Percentiles rank a stretch among this genome's conserved stretches.
These are phyloP conservation scores for Symphodus melops DNA, from an alignment of 2,113 vertebrate species.

Conservation along the genomic window DNA sequence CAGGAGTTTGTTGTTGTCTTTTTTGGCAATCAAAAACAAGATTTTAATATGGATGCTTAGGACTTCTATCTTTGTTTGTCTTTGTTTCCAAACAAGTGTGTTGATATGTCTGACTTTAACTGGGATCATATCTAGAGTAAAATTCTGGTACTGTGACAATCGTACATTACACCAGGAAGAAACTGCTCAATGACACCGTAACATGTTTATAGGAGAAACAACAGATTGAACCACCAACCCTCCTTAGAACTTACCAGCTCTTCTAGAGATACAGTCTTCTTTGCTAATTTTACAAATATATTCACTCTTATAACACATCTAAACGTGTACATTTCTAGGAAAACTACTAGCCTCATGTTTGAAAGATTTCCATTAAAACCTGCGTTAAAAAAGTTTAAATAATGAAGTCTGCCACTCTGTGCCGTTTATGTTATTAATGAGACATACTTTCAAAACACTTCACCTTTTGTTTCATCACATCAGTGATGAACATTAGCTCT, in stretches of 20 bases:
- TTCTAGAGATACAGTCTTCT: background rate
- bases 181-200: background rate
- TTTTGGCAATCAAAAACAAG: too few relatives aligned
- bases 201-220: background rate
- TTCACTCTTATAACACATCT: background rate
- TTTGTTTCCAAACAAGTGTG: too few relatives aligned
- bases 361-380: constrained; percentile 54
- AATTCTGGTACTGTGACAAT: too few relatives aligned
- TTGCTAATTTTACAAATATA: background rate
- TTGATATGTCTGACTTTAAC: too few relatives aligned
- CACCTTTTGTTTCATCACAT: constrained; percentile 43
- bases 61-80: too few relatives aligned
- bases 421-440: constrained; percentile 50
- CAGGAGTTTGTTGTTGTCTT: too few relatives aligned
- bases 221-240: background rate
- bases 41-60: too few relatives aligned
- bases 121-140: too few relatives aligned
- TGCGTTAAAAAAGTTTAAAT: constrained; percentile 45
- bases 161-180: background rate
- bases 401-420: constrained; percentile 20
- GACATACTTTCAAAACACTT: constrained; percentile 61
- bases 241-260: background rate
- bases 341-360: constrained; percentile 19
- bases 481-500: constrained; percentile 58
- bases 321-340: background rate